Percentiles rank a stretch among this genome's conserved stretches.
Conservation (phyloP, 2,113 vertebrate species). For the Lepidothrix coronata region DNA sequence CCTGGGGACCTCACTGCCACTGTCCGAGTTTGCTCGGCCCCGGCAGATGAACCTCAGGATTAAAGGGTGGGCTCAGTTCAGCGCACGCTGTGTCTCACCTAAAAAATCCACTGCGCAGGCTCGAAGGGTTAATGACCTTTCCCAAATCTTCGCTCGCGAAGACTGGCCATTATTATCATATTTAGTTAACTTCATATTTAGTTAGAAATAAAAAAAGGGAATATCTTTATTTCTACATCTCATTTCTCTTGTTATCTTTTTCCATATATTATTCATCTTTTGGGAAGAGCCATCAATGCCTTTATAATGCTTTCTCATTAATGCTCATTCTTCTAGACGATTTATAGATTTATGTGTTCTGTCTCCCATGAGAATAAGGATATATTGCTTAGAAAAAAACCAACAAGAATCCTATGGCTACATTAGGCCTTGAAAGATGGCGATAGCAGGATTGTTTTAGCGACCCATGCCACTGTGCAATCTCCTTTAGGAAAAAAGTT, state of each 20-base stretch:
- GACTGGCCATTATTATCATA: too few relatives aligned
- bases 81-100: too few relatives aligned
- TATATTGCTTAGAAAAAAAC: neutral
- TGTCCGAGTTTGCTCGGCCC: too few relatives aligned
- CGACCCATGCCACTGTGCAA: neutral
- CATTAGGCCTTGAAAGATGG: neutral
- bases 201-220: constrained; percentile 17
- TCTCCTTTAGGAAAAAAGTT: neutral
- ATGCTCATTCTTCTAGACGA: neutral
- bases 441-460: neutral
- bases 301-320: neutral
- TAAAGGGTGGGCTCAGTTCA: too few relatives aligned
- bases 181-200: neutral
- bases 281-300: neutral
- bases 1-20: too few relatives aligned
- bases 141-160: too few relatives aligned
- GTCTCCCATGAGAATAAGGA: neutral
- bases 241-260: constrained; percentile 9
- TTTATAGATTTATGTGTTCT: neutral
- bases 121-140: too few relatives aligned
- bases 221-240: neutral
- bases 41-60: too few relatives aligned
- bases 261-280: neutral
- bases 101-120: too few relatives aligned
- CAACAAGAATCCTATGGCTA: neutral